These are phyloP conservation scores for Puffinus mauretanicus DNA, from an alignment of 2,113 vertebrate species.

Conservation along the genomic window DNA sequence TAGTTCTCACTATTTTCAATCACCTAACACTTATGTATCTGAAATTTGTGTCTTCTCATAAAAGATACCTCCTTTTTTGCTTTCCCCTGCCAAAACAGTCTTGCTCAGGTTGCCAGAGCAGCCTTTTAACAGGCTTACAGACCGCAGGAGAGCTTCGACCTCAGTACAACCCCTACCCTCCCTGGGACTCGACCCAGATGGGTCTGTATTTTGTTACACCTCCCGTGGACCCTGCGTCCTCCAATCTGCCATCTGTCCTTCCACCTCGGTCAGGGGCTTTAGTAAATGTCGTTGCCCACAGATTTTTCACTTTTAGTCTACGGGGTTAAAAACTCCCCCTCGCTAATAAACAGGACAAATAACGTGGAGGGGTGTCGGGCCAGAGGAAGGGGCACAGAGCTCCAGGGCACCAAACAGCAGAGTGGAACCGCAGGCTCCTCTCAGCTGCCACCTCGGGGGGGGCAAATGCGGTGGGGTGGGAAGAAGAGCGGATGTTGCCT, in stretches of 20 bases:
- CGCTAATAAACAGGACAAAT: neutral
- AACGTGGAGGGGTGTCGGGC: fast-evolving
- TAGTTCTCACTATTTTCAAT: slow-evolving; percentile 32
- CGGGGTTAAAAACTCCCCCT: neutral
- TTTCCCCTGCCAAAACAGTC: neutral
- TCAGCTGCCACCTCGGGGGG: neutral
- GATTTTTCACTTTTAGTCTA: neutral
- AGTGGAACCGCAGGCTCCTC: neutral
- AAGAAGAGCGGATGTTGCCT: neutral
- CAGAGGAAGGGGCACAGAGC: neutral
- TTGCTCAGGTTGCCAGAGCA: slow-evolving; percentile 13
- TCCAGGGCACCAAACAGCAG: neutral
- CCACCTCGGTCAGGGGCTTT: neutral
- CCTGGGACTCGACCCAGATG: slow-evolving; percentile 21
- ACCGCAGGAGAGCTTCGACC: slow-evolving; percentile 3
- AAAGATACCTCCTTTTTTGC: neutral
- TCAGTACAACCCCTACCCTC: neutral
- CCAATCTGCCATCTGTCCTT: slow-evolving; percentile 52
- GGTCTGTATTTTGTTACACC: slow-evolving; percentile 57
- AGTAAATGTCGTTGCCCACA: neutral
- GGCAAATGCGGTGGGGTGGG: neutral
- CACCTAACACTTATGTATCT: neutral
- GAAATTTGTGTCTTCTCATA: slow-evolving; percentile 14
- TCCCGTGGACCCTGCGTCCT: neutral
- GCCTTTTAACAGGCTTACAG: slow-evolving; percentile 25